Evolutionary conservation across 2,797 vertebrate genomes (phyloP), one percentile per base, ranked within the genome.

Genomic region (Poecilia picta): DNA sequence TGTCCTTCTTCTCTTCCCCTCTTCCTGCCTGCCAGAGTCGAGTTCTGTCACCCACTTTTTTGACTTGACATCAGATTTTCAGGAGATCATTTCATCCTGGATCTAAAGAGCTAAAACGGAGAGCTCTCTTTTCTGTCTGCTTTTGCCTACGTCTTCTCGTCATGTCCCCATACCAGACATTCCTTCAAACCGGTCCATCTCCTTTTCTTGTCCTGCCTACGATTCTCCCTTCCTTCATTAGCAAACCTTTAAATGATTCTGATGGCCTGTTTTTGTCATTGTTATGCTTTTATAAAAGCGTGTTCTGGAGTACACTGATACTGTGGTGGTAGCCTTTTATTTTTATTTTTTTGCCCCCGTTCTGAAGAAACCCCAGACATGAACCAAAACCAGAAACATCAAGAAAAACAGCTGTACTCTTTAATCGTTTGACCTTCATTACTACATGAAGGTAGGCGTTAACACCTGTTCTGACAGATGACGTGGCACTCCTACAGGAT

Each of bases 131-230:
- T 3, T 78, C 51, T 74, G 33, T 74, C 43, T 45, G 28, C 70
- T 72, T 82, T 82, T 66, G 51, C 74, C 31, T 82, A 53, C 5
- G 41, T 93, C 76, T 83, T 36, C 16, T 45, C 73, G 47, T 80
- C 59, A 81, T 57, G 74, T 91, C 89, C 84, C 66, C 92, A 94
- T 94, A 81, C 88, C 93, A 84, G 33, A 77, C 89, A 93, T 94
- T 90, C 89, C 71, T 89, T 74, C 0, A 87, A 94, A 94, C 94
- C 57, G 1, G 94, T 94, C 33, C 39, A 76, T 85, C 92, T 79
- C 79, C 91, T 90, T 88, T 77, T 12, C 47, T 25, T 74, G 10
- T 36, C 73, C 31, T 57, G 47, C 73, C 75, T 49, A 47, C 75
- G 73, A 71, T 73, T 55, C 6, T 77, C 72, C 46, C 74, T 83